Conservation (phyloP, 2,888 invertebrate species). For the Gnatocerus cornutus region DNA sequence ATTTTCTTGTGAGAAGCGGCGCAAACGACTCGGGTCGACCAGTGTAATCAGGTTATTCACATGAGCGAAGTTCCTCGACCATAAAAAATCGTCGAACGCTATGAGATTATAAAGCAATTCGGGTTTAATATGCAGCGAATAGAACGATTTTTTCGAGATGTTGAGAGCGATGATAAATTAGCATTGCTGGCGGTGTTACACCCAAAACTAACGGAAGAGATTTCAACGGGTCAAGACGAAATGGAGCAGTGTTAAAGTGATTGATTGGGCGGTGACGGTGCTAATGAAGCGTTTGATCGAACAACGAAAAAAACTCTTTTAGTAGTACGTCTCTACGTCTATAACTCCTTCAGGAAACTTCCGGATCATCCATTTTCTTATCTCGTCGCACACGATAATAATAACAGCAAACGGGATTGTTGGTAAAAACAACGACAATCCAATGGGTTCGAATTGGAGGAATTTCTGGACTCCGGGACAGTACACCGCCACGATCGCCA, state of each 20-base stretch:
- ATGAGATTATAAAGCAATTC: conserved; percentile 28
- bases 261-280: neutral
- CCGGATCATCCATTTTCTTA: conserved; percentile 80
- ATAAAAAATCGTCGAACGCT: conserved; percentile 32
- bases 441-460: conserved; percentile 79
- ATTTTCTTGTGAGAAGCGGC: neutral
- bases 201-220: conserved; percentile 30
- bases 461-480: conserved; percentile 78
- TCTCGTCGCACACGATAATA: conserved; percentile 84
- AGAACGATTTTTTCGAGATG: conserved; percentile 26
- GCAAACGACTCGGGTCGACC: no score
- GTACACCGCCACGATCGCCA: conserved; percentile 79
- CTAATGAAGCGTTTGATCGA: neutral
- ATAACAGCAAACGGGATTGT: conserved; percentile 82
- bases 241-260: neutral
- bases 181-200: conserved; percentile 27
- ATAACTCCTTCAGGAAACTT: conserved; percentile 81
- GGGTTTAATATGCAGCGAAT: conserved; percentile 27
- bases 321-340: conserved; percentile 85
- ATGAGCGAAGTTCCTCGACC: conserved; percentile 30
- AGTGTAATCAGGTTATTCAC: conserved; percentile 31
- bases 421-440: conserved; percentile 80
- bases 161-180: conserved; percentile 16
- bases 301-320: no score
- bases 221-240: conserved; percentile 14